A percentile compares a stretch with the other conserved stretches of the same genome.
These are phyloP conservation scores for Conus betulinus DNA, from an alignment of 1,140 invertebrate genomes.

Conservation along the genomic window DNA sequence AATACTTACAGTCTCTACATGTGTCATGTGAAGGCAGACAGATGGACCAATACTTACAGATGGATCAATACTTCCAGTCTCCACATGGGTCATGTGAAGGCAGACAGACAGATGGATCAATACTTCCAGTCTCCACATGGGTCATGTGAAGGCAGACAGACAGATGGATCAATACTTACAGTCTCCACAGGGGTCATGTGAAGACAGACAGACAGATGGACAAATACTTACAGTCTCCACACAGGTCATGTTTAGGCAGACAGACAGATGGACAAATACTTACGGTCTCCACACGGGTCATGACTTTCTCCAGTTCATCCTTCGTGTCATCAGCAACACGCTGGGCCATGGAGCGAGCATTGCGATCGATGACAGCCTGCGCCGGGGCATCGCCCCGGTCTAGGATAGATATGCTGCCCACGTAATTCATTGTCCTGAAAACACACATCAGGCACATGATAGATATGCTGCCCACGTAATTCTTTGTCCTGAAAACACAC, in stretches of 20 bases:
- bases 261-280: constrained; percentile 1
- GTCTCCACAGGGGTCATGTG: constrained; percentile 21
- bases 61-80: background rate
- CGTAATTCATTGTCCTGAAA: constrained; percentile 63
- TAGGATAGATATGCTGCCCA: constrained; percentile 67
- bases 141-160: constrained; percentile 27
- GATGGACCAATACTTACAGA: too few species aligned
- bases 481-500: constrained; percentile 53
- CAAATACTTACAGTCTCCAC: too few species aligned
- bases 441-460: constrained; percentile 38
- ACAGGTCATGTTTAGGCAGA: constrained; percentile 18
- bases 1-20: constrained; percentile 68
- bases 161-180: too few species aligned
- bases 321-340: constrained; percentile 70
- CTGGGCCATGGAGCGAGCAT: constrained; percentile 69
- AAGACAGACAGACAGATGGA: too few species aligned
- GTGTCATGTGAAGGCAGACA: constrained; percentile 43
- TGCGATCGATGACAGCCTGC: constrained; percentile 70
- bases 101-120: background rate
- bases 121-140: too few species aligned
- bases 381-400: constrained; percentile 68
- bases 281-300: constrained; percentile 71
- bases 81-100: constrained; percentile 20
- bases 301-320: constrained; percentile 71
- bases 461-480: constrained; percentile 67